Conservation (phyloP, 2,888 invertebrate species). For the Lepetodrilus schrolli region DNA sequence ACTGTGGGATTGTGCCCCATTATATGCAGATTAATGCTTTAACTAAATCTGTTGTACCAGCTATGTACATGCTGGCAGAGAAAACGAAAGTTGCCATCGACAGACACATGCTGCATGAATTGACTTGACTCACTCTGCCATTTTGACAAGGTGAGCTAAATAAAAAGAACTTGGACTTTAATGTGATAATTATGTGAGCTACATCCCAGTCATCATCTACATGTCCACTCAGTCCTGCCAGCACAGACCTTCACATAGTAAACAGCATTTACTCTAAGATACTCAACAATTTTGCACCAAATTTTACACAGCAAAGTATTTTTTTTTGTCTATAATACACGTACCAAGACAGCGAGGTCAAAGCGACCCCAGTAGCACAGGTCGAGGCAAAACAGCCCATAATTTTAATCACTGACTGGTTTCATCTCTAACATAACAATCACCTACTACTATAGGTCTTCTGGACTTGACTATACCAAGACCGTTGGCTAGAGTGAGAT, state of each 20-base stretch:
- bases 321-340: slow-evolving; percentile 6
- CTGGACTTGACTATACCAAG: slow-evolving; percentile 1
- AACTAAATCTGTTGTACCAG: too few species aligned
- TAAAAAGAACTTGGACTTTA: too few species aligned
- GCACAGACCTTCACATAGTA: slow-evolving; percentile 1
- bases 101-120: too few species aligned
- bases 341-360: slow-evolving; percentile 11
- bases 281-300: slow-evolving; percentile 7
- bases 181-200: too few species aligned
- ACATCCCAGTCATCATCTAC: not conserved
- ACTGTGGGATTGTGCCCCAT: too few species aligned
- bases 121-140: too few species aligned
- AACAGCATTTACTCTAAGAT: slow-evolving; percentile 24
- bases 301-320: slow-evolving; percentile 23
- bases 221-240: not conserved
- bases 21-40: too few species aligned
- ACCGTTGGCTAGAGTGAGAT: not conserved
- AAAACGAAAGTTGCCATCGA: too few species aligned
- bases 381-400: not conserved
- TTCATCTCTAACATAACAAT: not conserved
- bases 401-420: not conserved
- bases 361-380: not conserved
- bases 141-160: too few species aligned
- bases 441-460: not conserved
- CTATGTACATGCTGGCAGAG: too few species aligned